Evolutionary conservation across 2,888 invertebrate genomes (phyloP).

Genomic region (Cerceris rybyensis): DNA sequence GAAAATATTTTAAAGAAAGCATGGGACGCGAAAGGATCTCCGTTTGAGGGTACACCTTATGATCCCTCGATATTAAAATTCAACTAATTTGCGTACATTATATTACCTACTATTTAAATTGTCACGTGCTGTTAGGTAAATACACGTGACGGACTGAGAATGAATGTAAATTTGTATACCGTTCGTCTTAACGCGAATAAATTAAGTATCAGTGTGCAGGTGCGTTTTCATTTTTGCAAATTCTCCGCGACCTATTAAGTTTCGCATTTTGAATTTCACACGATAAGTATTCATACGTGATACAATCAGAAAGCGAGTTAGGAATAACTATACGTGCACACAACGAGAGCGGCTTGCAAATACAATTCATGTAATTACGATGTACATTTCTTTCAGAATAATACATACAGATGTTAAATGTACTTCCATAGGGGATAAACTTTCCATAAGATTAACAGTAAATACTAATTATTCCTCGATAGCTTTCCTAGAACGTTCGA

Average conservation of each 20-base stretch:
- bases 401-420: too few relatives aligned
- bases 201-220: neutral
- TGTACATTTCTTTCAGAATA: too few relatives aligned
- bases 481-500: too few relatives aligned
- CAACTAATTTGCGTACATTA: conserved; percentile 58
- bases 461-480: too few relatives aligned
- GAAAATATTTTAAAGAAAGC: conserved; percentile 88
- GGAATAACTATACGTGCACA: conserved; percentile 2
- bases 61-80: conserved; percentile 86
- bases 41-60: conserved; percentile 92
- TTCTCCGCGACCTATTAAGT: conserved; percentile 1
- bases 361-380: neutral
- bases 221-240: neutral
- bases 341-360: too few relatives aligned
- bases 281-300: neutral
- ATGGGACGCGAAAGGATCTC: conserved; percentile 94
- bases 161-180: conserved; percentile 10
- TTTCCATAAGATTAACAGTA: too few relatives aligned
- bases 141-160: conserved; percentile 4
- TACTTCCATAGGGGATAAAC: too few relatives aligned
- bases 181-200: neutral
- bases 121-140: conserved; percentile 13
- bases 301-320: conserved; percentile 16
- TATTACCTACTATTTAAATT: conserved; percentile 16
- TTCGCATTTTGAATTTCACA: conserved; percentile 2